Evolutionary conservation across 2,888 invertebrate genomes (phyloP), one percentile per base, ranked within the genome.

Genomic region (Erebia palarica): DNA sequence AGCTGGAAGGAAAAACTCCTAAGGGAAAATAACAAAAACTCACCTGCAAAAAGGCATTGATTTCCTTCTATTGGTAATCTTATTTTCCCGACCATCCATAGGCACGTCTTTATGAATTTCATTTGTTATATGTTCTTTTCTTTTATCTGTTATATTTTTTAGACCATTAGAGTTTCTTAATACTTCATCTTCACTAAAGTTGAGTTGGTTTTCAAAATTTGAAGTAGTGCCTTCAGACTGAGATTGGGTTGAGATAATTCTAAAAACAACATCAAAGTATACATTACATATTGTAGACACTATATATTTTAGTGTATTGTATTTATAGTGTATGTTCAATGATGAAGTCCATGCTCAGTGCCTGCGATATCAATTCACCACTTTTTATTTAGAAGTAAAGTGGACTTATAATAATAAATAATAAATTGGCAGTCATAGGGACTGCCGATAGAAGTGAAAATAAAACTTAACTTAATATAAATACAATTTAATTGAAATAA

Each of bases 41-140:
- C 60, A 67, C 67, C 59, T 67, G 44, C 27, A n/a, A 16, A 59
- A n/a, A 13, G 86, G 84, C 82, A 87, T 84, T 49, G 89, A 90
- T 75, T 89, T 89, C 47, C 88, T 80, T 77, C 89, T 84, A 59
- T 81, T 75, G 44, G 73, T 81, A 69, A 90, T 84, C 71, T 78
- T 81, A 8, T 51, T 18, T 64, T 68, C 58, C 74, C 65, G 72
- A 16, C 13, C 16, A 42, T 67, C 1, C 21, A 49, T 27, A 16
- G 9, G 18, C 0, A 16, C 18, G 59, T 69, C 36, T 55, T 67
- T 67, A n/a, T 66, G 69, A 14, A 69, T 64, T 59, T 72, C 67
- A 70, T 76, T 75, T 7, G 67, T 18, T 7, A 76, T 72, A 71
- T 79, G 81, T 67, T 83, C 83, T 71, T 83, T 84, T 3, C 65